phyloP scores from a whole-genome alignment of 2,113 vertebrate species.

The Saguinus midas region DNA sequence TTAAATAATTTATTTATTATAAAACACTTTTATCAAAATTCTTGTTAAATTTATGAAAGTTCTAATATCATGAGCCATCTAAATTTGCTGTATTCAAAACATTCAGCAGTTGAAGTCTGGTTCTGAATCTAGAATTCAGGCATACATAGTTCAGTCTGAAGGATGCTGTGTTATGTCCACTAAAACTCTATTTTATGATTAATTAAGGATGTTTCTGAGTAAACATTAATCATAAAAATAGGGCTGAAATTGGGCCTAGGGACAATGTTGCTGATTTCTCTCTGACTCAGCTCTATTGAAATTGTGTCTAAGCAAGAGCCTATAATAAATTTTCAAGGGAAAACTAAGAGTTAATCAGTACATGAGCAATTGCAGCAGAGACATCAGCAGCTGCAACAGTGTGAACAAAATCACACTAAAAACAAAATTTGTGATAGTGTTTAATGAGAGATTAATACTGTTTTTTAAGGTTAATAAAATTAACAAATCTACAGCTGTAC shows the following conservation, averaged over 20 bases:
- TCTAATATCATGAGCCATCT: not conserved
- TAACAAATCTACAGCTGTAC: not conserved
- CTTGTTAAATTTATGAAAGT: not conserved
- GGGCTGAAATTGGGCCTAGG: not conserved
- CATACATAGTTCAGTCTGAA: not conserved
- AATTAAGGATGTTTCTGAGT: not conserved
- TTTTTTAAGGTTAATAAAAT: not conserved
- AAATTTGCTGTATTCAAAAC: not conserved
- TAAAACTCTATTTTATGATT: not conserved
- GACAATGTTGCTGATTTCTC: not conserved
- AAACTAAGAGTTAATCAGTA: not conserved
- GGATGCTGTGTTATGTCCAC: not conserved
- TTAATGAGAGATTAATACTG: not conserved
- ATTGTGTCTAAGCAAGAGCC: not conserved
- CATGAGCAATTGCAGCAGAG: no score
- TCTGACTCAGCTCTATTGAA: not conserved
- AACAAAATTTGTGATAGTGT: not conserved
- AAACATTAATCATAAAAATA: not conserved
- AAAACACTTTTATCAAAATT: slow-evolving; percentile 8
- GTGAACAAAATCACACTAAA: not conserved
- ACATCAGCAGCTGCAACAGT: no score
- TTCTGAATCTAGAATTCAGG: not conserved
- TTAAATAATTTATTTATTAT: not conserved
- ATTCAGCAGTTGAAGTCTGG: not conserved
- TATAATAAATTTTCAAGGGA: not conserved